Conservation (phyloP, 2,113 vertebrate genomes). For the Myiopsitta monachus region DNA sequence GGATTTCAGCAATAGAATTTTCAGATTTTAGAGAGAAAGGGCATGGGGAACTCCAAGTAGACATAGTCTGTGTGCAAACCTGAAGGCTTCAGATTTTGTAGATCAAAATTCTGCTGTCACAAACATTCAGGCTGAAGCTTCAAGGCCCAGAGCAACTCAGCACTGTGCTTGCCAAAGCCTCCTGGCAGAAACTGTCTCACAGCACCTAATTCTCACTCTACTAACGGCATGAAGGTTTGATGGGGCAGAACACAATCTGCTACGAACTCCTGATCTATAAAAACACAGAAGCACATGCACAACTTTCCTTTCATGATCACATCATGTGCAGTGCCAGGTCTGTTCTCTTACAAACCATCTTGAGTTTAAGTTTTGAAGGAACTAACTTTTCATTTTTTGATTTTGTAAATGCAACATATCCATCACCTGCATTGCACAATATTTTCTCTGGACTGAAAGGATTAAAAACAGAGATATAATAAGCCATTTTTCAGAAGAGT, state of each 20-base stretch:
- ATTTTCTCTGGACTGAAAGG: neutral
- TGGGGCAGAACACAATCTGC: neutral
- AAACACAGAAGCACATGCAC: neutral
- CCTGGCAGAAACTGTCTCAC: neutral
- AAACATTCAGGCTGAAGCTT: neutral
- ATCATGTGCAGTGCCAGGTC: neutral
- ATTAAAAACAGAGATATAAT: neutral
- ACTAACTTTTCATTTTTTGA: neutral
- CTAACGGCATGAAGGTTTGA: fast-evolving
- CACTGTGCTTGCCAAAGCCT: neutral
- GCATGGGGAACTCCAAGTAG: neutral
- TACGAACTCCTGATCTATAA: neutral
- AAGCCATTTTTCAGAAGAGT: neutral
- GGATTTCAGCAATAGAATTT: neutral
- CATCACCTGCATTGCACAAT: neutral
- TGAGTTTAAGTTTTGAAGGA: neutral
- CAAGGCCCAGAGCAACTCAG: neutral
- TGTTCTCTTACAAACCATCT: neutral
- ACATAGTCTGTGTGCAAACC: fast-evolving
- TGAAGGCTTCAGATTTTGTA: neutral
- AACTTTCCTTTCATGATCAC: neutral
- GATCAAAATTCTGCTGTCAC: neutral
- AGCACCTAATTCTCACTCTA: neutral
- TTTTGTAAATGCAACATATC: neutral
- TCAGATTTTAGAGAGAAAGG: neutral